Base-by-base conservation (phyloP, 2,888 invertebrate species). In the Pilophorus perplexus region DNA sequence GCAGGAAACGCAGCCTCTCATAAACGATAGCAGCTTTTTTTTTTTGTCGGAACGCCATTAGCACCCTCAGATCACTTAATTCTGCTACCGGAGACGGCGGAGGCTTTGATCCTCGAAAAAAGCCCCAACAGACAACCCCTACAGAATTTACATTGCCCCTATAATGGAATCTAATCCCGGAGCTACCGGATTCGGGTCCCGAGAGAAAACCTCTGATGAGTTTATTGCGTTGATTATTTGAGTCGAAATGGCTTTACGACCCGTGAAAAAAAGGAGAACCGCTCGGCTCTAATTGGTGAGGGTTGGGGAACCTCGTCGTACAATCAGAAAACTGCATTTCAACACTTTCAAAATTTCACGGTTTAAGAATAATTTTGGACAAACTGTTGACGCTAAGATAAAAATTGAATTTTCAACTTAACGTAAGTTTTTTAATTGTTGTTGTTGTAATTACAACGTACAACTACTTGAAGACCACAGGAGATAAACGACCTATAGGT, bases 141-240 rank as follows among this genome's bases (percentile, higher is more conserved):
- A 27, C 18, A 52, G 52, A 52, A 52, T 52, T 52, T 52, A 52
- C 55, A 55, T 38, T 22, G 55, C 37, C 38, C 55, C 55, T 55
- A 55, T 55, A 55, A 55, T 55, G 55, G 55, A n/a, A 38, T 23
- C 10, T 6, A n/a, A 28, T 52, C 25, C 8, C 28, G 16, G 4
- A 8, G 59, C 59, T 59, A 59, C 59, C 25, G 59, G 59, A 42
- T 20, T 59, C 44, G n/a, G n/a, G n/a, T n/a, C n/a, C n/a, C n/a
- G n/a, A 44, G 44, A 27, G 44, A 44, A 44, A 44, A 37, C 23
- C 27, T 25, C 40, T 59, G 23, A 59, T 59, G 40, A 44, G 4
- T 59, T 59, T 59, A 59, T 44, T 42, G 44, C 14, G 40, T 27
- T 16, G 16, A 42, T 59, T 59, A 59, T 59, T n/a, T 59, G 44